These are phyloP conservation scores for Limnodromus scolopaceus DNA, from an alignment of 2,797 vertebrate genomes.

Conservation along the genomic window DNA sequence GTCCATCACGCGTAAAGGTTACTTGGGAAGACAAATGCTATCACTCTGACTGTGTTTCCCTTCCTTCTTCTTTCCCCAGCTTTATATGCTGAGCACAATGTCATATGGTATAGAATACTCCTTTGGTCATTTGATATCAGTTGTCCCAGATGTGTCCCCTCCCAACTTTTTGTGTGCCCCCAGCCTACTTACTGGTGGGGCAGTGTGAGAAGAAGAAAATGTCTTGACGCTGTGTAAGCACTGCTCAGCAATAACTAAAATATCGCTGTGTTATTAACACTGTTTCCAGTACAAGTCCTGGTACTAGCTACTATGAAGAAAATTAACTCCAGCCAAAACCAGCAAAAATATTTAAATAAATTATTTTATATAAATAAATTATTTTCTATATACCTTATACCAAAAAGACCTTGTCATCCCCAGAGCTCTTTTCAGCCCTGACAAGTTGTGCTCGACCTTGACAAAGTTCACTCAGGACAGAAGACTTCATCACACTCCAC, in stretches of 20 bases:
- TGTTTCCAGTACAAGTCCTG: not conserved
- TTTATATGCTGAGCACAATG: not conserved
- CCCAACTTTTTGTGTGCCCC: not conserved
- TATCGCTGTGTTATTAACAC: not conserved
- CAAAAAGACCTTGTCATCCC: not conserved
- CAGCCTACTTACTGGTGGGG: not conserved
- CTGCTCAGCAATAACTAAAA: not conserved
- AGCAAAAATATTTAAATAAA: not conserved
- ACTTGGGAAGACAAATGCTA: not conserved
- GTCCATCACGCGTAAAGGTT: not conserved
- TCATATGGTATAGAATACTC: not conserved
- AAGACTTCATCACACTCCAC: not conserved
- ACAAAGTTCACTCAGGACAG: not conserved
- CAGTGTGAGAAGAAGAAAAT: not conserved
- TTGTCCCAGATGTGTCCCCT: not conserved
- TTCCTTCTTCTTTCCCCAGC: not conserved
- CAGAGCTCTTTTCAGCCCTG: not conserved
- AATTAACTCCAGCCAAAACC: not conserved
- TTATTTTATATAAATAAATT: not conserved
- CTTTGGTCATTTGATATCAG: not conserved
- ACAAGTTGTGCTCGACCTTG: not conserved
- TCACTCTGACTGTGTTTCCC: not conserved
- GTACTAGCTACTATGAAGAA: not conserved
- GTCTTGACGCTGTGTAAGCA: not conserved
- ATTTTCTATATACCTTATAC: not conserved